Evolutionary conservation across 2,888 invertebrate species (phyloP).

Genomic region (Rhopalosiphum nymphaeae): DNA sequence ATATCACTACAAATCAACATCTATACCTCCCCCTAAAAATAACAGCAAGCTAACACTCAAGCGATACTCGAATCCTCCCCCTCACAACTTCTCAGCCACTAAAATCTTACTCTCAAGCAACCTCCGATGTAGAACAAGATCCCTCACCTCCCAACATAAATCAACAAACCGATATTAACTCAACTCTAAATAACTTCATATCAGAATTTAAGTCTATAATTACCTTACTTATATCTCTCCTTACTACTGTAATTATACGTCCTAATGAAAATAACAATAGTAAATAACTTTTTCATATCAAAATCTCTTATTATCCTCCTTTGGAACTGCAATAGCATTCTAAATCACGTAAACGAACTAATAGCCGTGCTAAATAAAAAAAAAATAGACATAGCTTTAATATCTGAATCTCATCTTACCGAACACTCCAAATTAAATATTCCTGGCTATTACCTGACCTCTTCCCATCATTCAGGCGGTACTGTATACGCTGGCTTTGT

Average conservation of each 20-base stretch:
- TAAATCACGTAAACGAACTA: slow-evolving; percentile 12
- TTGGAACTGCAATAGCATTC: slow-evolving; percentile 27
- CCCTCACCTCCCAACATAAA: no score
- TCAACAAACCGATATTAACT: not conserved
- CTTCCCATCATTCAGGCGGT: no score
- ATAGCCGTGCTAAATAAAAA: not conserved
- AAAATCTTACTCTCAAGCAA: no score
- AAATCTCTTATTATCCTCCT: not conserved
- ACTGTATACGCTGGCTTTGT: not conserved
- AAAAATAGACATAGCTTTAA: slow-evolving; percentile 26
- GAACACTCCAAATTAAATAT: no score
- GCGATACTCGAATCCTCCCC: no score
- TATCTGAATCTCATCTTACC: not conserved
- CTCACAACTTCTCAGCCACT: not conserved
- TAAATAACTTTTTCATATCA: not conserved
- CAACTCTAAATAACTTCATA: not conserved
- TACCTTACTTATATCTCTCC: not conserved
- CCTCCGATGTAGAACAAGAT: no score
- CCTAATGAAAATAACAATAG: not conserved
- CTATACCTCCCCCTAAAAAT: not conserved
- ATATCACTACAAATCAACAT: not conserved
- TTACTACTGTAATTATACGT: not conserved
- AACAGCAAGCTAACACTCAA: not conserved
- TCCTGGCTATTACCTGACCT: no score
- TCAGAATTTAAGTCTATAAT: not conserved